Conservation (phyloP, 2,113 vertebrate species). For the Scartelaos histophorus region DNA sequence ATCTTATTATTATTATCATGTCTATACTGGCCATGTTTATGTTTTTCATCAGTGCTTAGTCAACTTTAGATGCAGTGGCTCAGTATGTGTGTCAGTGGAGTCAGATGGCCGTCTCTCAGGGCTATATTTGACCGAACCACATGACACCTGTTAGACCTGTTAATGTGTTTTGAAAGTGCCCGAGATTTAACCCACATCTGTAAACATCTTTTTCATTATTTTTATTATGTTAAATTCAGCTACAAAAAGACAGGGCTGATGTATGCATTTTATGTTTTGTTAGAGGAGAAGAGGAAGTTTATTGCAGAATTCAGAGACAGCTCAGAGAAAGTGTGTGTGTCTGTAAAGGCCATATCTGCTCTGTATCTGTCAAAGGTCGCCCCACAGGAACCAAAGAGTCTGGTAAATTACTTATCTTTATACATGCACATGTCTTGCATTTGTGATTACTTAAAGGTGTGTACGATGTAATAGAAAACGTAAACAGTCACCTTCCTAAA, state of each 20-base stretch:
- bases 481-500: too few relatives aligned
- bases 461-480: not conserved
- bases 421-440: not conserved
- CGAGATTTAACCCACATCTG: slow-evolving; percentile 6
- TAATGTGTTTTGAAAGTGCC: slow-evolving; percentile 22
- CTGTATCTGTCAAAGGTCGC: slow-evolving; percentile 74
- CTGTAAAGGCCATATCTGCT: slow-evolving; percentile 76
- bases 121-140: slow-evolving; percentile 53
- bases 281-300: slow-evolving; percentile 73
- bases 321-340: slow-evolving; percentile 62
- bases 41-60: slow-evolving; percentile 30
- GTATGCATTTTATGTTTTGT: not conserved
- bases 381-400: slow-evolving; percentile 46
- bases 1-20: not conserved
- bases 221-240: not conserved
- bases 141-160: slow-evolving; percentile 58
- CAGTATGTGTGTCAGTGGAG: slow-evolving; percentile 55
- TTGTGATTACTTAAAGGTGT: too few relatives aligned
- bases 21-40: slow-evolving; percentile 23
- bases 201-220: not conserved
- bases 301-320: slow-evolving; percentile 62
- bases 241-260: not conserved
- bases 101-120: slow-evolving; percentile 52
- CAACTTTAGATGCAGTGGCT: slow-evolving; percentile 27
- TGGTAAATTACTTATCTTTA: slow-evolving; percentile 39